Evolutionary conservation across 2,888 invertebrate species (phyloP).

Genomic region (Drosophila nigricruria): DNA sequence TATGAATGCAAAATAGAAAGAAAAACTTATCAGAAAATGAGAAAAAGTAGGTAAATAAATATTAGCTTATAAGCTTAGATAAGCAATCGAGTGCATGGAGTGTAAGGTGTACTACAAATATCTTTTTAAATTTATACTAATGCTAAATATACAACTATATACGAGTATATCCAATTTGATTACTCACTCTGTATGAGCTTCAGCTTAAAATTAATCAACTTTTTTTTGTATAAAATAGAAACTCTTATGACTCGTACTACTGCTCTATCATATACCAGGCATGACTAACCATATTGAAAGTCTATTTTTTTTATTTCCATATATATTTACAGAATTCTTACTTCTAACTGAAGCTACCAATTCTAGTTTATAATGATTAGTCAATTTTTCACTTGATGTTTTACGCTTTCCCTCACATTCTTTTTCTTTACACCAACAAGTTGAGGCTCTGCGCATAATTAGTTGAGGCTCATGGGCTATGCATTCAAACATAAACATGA

Average conservation of each 20-base stretch:
- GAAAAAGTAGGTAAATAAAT: no score
- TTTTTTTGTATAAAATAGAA: neutral
- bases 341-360: neutral
- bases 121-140: no score
- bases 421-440: slow-evolving; percentile 5
- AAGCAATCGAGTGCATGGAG: neutral
- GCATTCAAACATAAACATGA: slow-evolving; percentile 45
- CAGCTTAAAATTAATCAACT: neutral
- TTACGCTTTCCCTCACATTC: slow-evolving; percentile 3
- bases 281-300: neutral
- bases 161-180: neutral
- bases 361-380: neutral
- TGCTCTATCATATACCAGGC: neutral
- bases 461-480: slow-evolving; percentile 53
- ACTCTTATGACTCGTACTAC: neutral
- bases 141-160: no score
- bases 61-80: no score
- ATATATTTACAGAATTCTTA: neutral
- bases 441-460: slow-evolving; percentile 32
- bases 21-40: no score
- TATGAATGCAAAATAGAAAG: neutral
- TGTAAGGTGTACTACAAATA: no score
- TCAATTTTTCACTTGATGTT: neutral
- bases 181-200: no score
- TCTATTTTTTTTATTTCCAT: neutral